Percentiles rank a stretch among this genome's conserved stretches.
Conservation (phyloP, 2,113 vertebrate species). For the Dromaius novaehollandiae region DNA sequence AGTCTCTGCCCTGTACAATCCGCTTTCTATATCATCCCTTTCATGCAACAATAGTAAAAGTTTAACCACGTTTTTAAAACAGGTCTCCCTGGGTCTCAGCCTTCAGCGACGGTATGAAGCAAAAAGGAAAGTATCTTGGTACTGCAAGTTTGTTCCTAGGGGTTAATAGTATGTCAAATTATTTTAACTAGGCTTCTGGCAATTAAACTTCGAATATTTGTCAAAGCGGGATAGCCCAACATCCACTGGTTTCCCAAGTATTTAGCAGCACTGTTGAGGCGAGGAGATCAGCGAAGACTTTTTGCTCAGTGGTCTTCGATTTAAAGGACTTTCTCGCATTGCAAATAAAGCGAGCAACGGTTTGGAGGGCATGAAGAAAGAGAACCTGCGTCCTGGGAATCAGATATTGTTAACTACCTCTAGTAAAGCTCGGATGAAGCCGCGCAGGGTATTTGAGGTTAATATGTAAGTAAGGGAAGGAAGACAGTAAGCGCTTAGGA, state of each 20-base stretch:
- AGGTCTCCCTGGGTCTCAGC: slow-evolving; percentile 34
- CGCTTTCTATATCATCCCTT: slow-evolving; percentile 63
- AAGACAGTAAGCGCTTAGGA: slow-evolving; percentile 80
- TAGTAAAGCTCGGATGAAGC: slow-evolving; percentile 51
- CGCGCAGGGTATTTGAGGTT: slow-evolving; percentile 60
- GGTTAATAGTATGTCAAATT: slow-evolving; percentile 62
- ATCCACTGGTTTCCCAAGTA: slow-evolving; percentile 45
- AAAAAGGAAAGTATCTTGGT: slow-evolving; percentile 27
- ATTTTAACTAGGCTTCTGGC: slow-evolving; percentile 62
- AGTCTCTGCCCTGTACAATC: slow-evolving; percentile 52
- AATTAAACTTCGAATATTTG: slow-evolving; percentile 35
- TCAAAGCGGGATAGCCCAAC: slow-evolving; percentile 30
- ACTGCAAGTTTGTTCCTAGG: slow-evolving; percentile 26
- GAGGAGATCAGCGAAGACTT: neutral
- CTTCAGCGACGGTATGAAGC: neutral
- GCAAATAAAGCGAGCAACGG: neutral
- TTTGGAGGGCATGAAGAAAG: neutral
- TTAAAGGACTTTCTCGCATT: slow-evolving; percentile 13
- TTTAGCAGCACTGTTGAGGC: neutral
- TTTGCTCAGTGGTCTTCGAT: slow-evolving; percentile 1
- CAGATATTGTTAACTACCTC: slow-evolving; percentile 43
- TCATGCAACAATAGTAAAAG: slow-evolving; percentile 61
- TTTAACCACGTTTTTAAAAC: slow-evolving; percentile 48
- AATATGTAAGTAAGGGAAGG: slow-evolving; percentile 74
- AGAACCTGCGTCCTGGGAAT: slow-evolving; percentile 60